Percentiles rank a stretch among this genome's conserved stretches.
Conservation (phyloP, 2,113 vertebrate species). For the Gymnogyps californianus region DNA sequence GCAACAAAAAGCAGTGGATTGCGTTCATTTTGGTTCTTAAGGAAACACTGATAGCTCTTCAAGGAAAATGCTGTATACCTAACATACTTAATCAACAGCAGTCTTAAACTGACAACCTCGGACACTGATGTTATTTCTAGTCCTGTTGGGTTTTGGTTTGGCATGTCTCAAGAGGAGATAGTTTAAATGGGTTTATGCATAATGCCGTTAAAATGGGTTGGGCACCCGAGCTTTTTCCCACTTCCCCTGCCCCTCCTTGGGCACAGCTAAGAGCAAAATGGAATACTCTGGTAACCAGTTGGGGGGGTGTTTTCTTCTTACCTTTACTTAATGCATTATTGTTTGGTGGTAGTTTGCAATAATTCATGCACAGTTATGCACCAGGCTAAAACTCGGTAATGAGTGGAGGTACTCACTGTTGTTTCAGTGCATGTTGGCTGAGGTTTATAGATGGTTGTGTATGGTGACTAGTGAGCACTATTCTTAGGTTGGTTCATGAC, state of each 20-base stretch:
- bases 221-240: neutral
- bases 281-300: rapidly evolving
- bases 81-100: neutral
- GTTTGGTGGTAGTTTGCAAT: neutral
- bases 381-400: neutral
- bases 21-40: neutral
- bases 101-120: rapidly evolving
- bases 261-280: neutral
- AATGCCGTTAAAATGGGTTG: neutral
- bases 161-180: neutral
- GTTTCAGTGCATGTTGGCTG: neutral
- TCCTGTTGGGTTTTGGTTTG: neutral
- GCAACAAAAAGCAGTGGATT: neutral
- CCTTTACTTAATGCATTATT: neutral
- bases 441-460: neutral
- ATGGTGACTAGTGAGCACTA: neutral
- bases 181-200: neutral
- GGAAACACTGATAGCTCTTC: rapidly evolving
- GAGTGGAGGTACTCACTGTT: neutral
- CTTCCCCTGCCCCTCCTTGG: neutral
- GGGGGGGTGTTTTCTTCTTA: neutral
- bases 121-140: neutral
- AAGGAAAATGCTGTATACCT: neutral
- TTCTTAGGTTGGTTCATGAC: neutral
- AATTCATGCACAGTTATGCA: neutral